Percentiles rank a stretch among this genome's conserved stretches.
Conservation (phyloP, 2,888 invertebrate species). For the Oithona nana region DNA sequence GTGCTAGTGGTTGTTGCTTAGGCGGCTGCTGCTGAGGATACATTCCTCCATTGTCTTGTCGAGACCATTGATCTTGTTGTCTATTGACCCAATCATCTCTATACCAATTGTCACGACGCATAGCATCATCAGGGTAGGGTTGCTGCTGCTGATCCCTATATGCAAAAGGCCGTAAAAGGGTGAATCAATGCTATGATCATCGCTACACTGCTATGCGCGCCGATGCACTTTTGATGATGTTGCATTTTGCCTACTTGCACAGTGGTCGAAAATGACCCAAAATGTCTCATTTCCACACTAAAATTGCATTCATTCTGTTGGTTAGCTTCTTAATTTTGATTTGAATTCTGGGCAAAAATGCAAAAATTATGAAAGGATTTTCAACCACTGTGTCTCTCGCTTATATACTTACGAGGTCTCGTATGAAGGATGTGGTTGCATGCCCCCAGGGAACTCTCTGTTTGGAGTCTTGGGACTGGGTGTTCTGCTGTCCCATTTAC, state of each 20-base stretch:
- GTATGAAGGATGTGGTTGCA: background rate
- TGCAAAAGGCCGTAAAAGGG: too few species aligned
- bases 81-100: slow-evolving; percentile 10
- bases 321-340: too few species aligned
- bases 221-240: too few species aligned
- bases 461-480: slow-evolving; percentile 2
- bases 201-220: too few species aligned
- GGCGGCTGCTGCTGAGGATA: background rate
- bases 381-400: background rate
- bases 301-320: too few species aligned
- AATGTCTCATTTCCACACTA: too few species aligned
- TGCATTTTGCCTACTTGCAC: too few species aligned
- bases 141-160: too few species aligned
- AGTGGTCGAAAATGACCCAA: too few species aligned
- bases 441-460: background rate
- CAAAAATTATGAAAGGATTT: background rate
- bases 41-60: too few species aligned
- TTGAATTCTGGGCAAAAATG: too few species aligned
- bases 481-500: slow-evolving; percentile 11
- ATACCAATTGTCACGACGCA: slow-evolving; percentile 7
- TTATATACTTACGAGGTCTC: background rate
- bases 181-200: too few species aligned
- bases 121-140: background rate
- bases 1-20: background rate
- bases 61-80: slow-evolving; percentile 12